These are phyloP conservation scores for Mythimna lalbum DNA, from an alignment of 2,888 invertebrate genomes.

Conservation along the genomic window DNA sequence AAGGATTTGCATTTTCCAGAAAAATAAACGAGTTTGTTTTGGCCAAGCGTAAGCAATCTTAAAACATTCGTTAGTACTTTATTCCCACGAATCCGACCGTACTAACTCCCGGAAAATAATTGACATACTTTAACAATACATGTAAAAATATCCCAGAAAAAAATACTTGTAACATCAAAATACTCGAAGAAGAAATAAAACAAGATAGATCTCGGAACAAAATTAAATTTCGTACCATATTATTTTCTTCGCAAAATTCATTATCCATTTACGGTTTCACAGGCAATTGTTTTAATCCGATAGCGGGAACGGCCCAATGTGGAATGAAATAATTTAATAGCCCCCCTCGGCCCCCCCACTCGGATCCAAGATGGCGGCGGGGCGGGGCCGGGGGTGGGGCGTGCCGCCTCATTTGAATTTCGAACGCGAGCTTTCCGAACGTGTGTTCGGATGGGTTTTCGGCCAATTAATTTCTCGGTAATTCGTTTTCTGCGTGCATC, in stretches of 20 bases:
- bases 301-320: constrained; percentile 88
- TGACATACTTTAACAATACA: constrained; percentile 15
- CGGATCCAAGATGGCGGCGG: constrained; percentile 88
- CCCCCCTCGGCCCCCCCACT: constrained; percentile 80
- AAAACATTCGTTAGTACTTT: background rate
- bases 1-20: too few relatives aligned
- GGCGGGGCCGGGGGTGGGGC: constrained; percentile 88
- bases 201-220: constrained; percentile 66
- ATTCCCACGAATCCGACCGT: background rate
- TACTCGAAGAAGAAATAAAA: constrained; percentile 53
- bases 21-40: background rate
- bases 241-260: constrained; percentile 89
- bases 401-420: constrained; percentile 90
- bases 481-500: constrained; percentile 82
- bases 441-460: constrained; percentile 89
- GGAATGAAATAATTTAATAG: constrained; percentile 91
- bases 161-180: constrained; percentile 45
- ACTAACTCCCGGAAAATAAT: constrained; percentile 4
- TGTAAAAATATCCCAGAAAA: constrained; percentile 39
- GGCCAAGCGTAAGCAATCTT: background rate
- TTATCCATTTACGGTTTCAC: constrained; percentile 89
- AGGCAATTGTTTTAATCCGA: constrained; percentile 91
- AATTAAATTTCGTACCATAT: constrained; percentile 85
- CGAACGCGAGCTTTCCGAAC: constrained; percentile 88
- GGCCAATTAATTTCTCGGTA: constrained; percentile 89